Evolutionary conservation across 2,888 invertebrate species (phyloP).

Genomic region (Myopa tessellatipennis): DNA sequence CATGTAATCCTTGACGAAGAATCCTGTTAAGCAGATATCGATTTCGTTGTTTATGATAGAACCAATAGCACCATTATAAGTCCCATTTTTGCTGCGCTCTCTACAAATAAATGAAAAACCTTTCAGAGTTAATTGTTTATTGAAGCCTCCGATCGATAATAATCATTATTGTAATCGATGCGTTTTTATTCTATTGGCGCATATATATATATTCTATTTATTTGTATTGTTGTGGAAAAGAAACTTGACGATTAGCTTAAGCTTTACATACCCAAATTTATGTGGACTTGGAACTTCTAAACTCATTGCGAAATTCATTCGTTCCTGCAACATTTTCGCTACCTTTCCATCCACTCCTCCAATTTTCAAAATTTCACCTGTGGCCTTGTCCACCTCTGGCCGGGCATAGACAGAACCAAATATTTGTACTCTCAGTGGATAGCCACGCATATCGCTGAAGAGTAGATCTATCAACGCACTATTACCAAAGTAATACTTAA

Average conservation of each 20-base stretch:
- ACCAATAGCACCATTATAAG: slow-evolving; percentile 66
- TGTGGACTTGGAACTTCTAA: slow-evolving; percentile 59
- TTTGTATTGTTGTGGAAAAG: neutral
- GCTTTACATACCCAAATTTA: slow-evolving; percentile 62
- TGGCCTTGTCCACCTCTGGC: slow-evolving; percentile 50
- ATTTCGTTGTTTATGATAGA: slow-evolving; percentile 61
- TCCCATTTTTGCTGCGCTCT: slow-evolving; percentile 59
- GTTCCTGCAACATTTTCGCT: slow-evolving; percentile 54
- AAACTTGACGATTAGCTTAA: neutral
- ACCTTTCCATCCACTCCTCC: slow-evolving; percentile 63
- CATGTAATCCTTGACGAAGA: slow-evolving; percentile 68
- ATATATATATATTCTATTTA: too few species aligned
- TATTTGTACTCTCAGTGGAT: slow-evolving; percentile 65
- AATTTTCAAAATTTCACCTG: slow-evolving; percentile 51
- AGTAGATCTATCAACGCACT: slow-evolving; percentile 50
- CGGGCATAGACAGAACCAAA: slow-evolving; percentile 64
- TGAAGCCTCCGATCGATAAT: too few species aligned
- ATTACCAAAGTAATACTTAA: slow-evolving; percentile 51
- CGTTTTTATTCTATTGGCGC: neutral
- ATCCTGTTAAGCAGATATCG: slow-evolving; percentile 66
- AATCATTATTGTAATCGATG: neutral
- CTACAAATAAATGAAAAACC: slow-evolving; percentile 41
- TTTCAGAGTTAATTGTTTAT: neutral
- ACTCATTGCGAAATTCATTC: slow-evolving; percentile 62
- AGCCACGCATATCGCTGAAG: slow-evolving; percentile 63